Evolutionary conservation across 1,140 invertebrate species (phyloP).

Genomic region (Phenacoccus solenopsis): DNA sequence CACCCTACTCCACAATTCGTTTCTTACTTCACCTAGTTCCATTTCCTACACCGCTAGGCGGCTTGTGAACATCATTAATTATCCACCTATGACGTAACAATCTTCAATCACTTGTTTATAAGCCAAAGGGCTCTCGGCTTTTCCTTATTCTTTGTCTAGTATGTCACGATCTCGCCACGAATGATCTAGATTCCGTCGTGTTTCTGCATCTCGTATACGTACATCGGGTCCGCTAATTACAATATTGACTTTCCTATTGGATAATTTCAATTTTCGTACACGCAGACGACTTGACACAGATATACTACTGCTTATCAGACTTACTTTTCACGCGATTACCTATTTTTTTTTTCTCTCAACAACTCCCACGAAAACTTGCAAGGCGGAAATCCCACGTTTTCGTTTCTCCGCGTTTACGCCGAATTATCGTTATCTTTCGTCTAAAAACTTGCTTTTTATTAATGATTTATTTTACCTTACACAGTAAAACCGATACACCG

Average conservation of each 20-base stretch:
- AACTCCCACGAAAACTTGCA: not conserved
- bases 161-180: too few relatives aligned
- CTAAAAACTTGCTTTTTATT: too few relatives aligned
- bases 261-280: not conserved
- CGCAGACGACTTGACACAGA: not conserved
- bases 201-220: not conserved
- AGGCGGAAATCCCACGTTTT: not conserved
- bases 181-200: not conserved
- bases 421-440: too few relatives aligned
- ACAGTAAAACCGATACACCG: too few relatives aligned
- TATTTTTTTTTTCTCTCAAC: not conserved
- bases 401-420: not conserved
- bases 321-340: constrained; percentile 1
- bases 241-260: not conserved
- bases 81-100: too few relatives aligned
- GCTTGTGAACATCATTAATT: too few relatives aligned
- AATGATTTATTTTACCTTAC: not conserved
- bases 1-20: too few relatives aligned
- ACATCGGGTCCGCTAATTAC: not conserved
- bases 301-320: constrained; percentile 1
- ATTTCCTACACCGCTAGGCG: too few relatives aligned
- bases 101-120: too few relatives aligned
- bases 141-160: too few relatives aligned
- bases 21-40: too few relatives aligned
- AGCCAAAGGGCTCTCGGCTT: too few relatives aligned